phyloP scores from a whole-genome alignment of 2,888 invertebrate species.

The Stenchaetothrips biformis region DNA sequence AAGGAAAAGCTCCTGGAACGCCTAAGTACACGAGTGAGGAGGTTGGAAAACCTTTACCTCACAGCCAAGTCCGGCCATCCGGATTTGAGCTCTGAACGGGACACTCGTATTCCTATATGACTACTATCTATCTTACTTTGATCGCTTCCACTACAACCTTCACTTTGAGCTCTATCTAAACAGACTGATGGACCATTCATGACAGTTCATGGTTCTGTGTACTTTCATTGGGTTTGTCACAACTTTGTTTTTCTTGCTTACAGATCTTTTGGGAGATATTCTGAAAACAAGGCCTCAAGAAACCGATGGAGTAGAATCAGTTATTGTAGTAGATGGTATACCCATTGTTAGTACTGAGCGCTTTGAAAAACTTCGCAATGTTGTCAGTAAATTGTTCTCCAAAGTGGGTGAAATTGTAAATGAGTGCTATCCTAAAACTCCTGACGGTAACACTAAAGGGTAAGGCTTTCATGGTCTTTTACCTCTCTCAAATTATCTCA shows the following conservation, averaged over 20 bases:
- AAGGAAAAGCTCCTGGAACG: too few relatives aligned
- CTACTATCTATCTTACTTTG: too few relatives aligned
- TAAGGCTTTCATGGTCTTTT: slow-evolving; percentile 40
- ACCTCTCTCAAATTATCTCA: neutral
- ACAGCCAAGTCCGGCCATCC: too few relatives aligned
- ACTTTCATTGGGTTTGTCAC: neutral
- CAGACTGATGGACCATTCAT: neutral
- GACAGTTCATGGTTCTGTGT: neutral
- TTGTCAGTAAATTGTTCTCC: slow-evolving; percentile 84
- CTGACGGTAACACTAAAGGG: slow-evolving; percentile 82
- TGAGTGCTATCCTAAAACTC: slow-evolving; percentile 80
- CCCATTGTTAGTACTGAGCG: slow-evolving; percentile 91
- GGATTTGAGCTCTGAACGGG: too few relatives aligned
- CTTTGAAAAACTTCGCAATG: slow-evolving; percentile 85
- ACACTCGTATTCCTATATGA: too few relatives aligned
- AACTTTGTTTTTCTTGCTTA: slow-evolving; percentile 39
- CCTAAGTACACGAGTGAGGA: too few relatives aligned
- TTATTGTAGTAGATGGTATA: slow-evolving; percentile 93
- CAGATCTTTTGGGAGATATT: slow-evolving; percentile 90
- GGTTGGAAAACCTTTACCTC: too few relatives aligned
- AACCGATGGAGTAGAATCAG: slow-evolving; percentile 92
- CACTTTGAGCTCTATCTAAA: too few relatives aligned
- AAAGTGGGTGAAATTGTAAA: slow-evolving; percentile 84
- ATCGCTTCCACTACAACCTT: too few relatives aligned
- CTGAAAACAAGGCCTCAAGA: slow-evolving; percentile 85